Evolutionary conservation across 2,888 invertebrate genomes (phyloP), one percentile per base, ranked within the genome.

Genomic region (Sepioteuthis lessoniana): DNA sequence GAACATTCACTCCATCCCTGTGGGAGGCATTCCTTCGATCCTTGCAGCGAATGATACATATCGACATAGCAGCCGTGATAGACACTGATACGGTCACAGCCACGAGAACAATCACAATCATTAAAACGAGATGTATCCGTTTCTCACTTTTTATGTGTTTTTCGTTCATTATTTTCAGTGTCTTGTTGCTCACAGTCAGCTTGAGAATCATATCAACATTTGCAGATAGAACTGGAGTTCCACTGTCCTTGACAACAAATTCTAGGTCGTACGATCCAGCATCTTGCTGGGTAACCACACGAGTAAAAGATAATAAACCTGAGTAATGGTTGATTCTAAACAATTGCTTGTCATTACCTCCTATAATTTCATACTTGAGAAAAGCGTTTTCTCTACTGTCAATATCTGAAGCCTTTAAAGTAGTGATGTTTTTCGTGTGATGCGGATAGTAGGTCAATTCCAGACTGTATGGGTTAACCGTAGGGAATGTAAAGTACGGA

Each of bases 181-280:
- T 76, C 4, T 76, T 76, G 76, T 76, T 76, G n/a, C 76, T 76
- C 76, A 76, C 76, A n/a, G n/a, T 76, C 35, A 76, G 35, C n/a
- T 76, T 76, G 13, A 76, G n/a, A 76, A 76, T 76, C 76, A 76
- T 76, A 35, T 76, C 76, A 19, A 76, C 35, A n/a, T 76, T 76
- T 76, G 76, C 76, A 16, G 76, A 76, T 13, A 76, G 35, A 76
- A 76, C 76, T n/a, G 76, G 76, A 13, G 76, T 76, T 10, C 76
- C 76, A 76, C 76, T 76, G 76, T 76, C 76, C 76, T 76, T 76
- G 76, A 76, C 76, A 76, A 76, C 76, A 76, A 76, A 76, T 76
- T 76, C 76, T 13, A 76, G 76, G 76, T 76, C n/a, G 10, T 76
- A 76, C 8, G 76, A 76, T 16, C 76, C 76, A n/a, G 76, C 76